These are phyloP conservation scores for Pemphigus obesinymphae DNA, from an alignment of 1,140 invertebrate species.

Conservation along the genomic window DNA sequence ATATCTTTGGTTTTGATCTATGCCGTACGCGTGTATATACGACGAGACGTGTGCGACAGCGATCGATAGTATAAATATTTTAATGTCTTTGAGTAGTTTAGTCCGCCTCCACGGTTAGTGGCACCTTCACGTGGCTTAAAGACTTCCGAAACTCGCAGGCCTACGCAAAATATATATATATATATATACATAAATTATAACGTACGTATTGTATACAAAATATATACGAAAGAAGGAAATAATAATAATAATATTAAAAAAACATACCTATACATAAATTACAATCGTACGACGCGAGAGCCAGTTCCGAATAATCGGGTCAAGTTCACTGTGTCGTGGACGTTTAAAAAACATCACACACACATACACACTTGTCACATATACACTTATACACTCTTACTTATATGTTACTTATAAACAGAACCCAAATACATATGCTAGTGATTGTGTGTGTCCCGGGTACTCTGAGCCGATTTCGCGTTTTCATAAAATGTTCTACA, in stretches of 20 bases:
- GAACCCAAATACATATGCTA: no score
- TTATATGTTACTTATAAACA: no score
- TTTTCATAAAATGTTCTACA: no score
- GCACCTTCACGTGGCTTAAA: background rate
- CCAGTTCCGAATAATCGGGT: background rate
- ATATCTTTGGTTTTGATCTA: background rate
- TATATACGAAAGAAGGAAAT: background rate
- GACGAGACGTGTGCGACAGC: background rate
- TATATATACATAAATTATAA: no score
- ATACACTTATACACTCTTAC: no score
- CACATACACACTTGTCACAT: no score
- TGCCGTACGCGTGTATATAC: background rate
- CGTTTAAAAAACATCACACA: background rate
- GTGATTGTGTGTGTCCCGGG: no score
- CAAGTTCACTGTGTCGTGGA: slow-evolving; percentile 26
- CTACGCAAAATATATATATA: background rate
- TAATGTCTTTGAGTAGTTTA: background rate
- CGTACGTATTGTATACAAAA: no score
- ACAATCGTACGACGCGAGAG: background rate
- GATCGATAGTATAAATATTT: background rate
- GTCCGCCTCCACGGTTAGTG: background rate
- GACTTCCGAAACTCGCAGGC: background rate
- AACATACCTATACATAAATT: background rate
- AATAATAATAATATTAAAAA: background rate
- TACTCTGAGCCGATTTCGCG: no score